Percentiles rank a stretch among this genome's conserved stretches.
phyloP scores from a whole-genome alignment of 1,140 invertebrate species.

The Papilio machaon region DNA sequence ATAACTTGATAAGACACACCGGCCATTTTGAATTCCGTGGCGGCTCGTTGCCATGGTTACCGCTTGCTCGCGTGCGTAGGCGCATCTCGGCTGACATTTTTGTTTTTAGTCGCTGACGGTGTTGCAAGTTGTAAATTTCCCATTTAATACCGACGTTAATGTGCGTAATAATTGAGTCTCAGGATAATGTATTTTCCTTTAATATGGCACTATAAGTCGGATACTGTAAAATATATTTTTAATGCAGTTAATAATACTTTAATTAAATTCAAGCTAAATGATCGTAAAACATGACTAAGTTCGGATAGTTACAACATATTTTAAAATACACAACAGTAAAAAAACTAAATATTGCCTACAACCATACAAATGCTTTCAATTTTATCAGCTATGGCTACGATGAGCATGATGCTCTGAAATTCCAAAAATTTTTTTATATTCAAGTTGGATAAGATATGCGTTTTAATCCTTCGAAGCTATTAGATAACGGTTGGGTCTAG shows the following conservation, averaged over 20 bases:
- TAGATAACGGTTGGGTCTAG: conserved; percentile 36
- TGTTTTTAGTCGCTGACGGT: conserved; percentile 35
- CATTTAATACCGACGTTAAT: conserved; percentile 33
- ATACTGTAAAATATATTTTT: conserved; percentile 10
- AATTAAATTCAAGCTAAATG: conserved; percentile 8
- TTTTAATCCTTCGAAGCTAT: neutral
- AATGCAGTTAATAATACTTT: neutral
- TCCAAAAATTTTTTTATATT: neutral
- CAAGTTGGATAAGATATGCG: neutral
- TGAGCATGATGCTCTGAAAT: neutral
- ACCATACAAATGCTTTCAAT: too few species aligned
- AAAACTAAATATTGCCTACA: too few species aligned
- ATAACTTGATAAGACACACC: conserved; percentile 61
- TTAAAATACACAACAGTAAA: too few species aligned
- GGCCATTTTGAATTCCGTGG: conserved; percentile 60
- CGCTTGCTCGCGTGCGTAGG: conserved; percentile 57
- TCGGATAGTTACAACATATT: too few species aligned
- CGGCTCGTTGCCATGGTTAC: conserved; percentile 60
- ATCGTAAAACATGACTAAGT: neutral
- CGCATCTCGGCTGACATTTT: conserved; percentile 46
- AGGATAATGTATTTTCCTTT: conserved; percentile 21
- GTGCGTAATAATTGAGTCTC: conserved; percentile 30
- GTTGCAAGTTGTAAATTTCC: conserved; percentile 36
- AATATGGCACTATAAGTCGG: conserved; percentile 18
- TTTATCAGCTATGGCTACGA: too few species aligned